phyloP scores from a whole-genome alignment of 1,140 invertebrate genomes.

The Papilio polyxenes region DNA sequence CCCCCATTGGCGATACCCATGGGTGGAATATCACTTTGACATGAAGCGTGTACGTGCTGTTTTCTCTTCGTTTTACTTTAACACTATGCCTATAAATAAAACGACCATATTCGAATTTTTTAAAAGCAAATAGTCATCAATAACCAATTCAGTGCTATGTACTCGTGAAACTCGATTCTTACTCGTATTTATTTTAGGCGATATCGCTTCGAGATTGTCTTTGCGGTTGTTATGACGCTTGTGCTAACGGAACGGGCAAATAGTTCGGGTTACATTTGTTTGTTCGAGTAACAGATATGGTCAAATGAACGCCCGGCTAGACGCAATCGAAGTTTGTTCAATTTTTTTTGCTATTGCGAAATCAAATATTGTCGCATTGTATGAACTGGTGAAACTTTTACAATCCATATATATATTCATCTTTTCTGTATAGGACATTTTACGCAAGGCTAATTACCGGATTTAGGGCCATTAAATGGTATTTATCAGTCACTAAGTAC shows the following conservation, averaged over 20 bases:
- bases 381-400: not conserved
- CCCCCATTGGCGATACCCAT: too few relatives aligned
- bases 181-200: slow-evolving; percentile 32
- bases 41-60: not conserved
- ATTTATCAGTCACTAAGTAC: too few relatives aligned
- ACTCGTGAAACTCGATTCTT: slow-evolving; percentile 28
- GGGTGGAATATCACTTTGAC: not conserved
- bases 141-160: slow-evolving; percentile 6
- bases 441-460: too few relatives aligned
- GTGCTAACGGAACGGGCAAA: slow-evolving; percentile 34
- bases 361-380: slow-evolving; percentile 13
- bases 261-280: slow-evolving; percentile 37
- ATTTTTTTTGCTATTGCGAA: slow-evolving; percentile 34
- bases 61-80: not conserved
- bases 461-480: too few relatives aligned
- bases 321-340: slow-evolving; percentile 22
- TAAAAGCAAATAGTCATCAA: slow-evolving; percentile 25
- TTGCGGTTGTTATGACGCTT: slow-evolving; percentile 29
- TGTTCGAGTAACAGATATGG: slow-evolving; percentile 33
- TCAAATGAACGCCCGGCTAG: slow-evolving; percentile 31
- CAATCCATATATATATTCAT: too few relatives aligned
- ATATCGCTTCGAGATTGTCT: slow-evolving; percentile 30
- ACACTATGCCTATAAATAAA: not conserved
- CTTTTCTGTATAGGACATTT: too few relatives aligned
- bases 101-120: not conserved